Evolutionary conservation across 2,113 vertebrate genomes (phyloP), one percentile per base, ranked within the genome.

Genomic region (Leucoraja erinaceus): DNA sequence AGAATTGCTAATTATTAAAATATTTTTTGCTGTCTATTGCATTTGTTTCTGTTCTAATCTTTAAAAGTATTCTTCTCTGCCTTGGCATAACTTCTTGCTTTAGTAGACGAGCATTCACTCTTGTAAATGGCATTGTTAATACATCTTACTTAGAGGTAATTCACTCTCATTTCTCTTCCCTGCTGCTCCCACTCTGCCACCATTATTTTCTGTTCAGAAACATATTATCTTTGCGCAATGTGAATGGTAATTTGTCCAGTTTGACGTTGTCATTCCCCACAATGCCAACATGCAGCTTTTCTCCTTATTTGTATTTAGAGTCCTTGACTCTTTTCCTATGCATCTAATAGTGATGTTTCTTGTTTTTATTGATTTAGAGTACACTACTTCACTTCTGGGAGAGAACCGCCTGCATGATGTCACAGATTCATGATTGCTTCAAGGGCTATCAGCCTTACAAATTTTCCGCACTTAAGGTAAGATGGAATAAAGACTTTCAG

Each of bases 321-420:
- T 72, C 28, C 0, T 91, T 84, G 18, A 91, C 79, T 56, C 56
- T 83, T 83, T 47, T 25, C 20, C 22, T 84, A 38, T 86, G 61
- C 28, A 31, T 28, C 93, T 93, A 94, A 75, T 63, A 94, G 93
- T 94, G 90, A 91, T 93, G 93, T 93, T 93, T 93, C 92, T 94
- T 83, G 92, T 93, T 94, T 94, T 94, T 93, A 92, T 94, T 91
- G 94, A 88, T 20, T 79, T 95, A 98, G 97, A 97, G 96, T 93
- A 97, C 95, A 7, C 95, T 97, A 72, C 96, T 98, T 93, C 95
- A 94, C 93, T 98, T 97, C 96, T 98, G 97, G 97, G 96, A 97
- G 95, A 98, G 96, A 95, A 97, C 95, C 0, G 96, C 96, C 93
- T 95, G 94, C 63, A 93, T 96, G 93, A 97, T 95, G 96, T 95